Evolutionary conservation across 2,113 vertebrate genomes (phyloP), one percentile per base, ranked within the genome.

Genomic region (Pampusana beccarii): DNA sequence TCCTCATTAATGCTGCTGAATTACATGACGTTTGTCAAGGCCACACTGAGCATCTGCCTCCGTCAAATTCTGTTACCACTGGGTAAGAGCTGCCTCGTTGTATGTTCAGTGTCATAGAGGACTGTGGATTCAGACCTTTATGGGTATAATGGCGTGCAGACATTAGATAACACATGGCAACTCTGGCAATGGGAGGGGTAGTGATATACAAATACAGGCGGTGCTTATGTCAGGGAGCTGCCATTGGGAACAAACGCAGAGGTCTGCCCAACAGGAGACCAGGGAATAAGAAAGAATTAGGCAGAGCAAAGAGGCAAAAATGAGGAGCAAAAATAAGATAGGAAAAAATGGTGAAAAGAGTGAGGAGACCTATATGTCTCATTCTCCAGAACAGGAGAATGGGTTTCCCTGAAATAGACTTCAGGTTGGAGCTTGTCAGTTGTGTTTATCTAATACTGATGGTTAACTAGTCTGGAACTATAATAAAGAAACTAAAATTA

Each of bases 81-180:
- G 38, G 13, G 40, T 26, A 67, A 65, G 33, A 65, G 16, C 29
- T 33, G 18, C 33, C 14, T 40, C 10, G 0, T 16, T 77, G 8
- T 20, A 16, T 11, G 5, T 29, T 92, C 0, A 0, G 2, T 78
- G 31, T 50, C 34, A 51, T 33, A 34, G 53, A 67, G 13, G 10
- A 88, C 19, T 1, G 1, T 11, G 6, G 40, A 36, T 21, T 74
- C 13, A 16, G 24, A 70, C 12, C 18, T 2, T 12, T 28, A 12
- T 70, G 58, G 18, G 33, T 40, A 26, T 40, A 48, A 20, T 1
- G 26, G 10, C 5, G 4, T 44, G 33, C 28, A 58, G 31, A 15
- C 3, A 8, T 19, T 46, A 44, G 46, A 16, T 17, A 73, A 58
- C 24, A 38, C 10, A 31, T 29, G 54, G 12, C 13, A 29, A 29